These are phyloP conservation scores for Cosmia pyralina DNA, from an alignment of 2,888 invertebrate genomes.

Conservation along the genomic window DNA sequence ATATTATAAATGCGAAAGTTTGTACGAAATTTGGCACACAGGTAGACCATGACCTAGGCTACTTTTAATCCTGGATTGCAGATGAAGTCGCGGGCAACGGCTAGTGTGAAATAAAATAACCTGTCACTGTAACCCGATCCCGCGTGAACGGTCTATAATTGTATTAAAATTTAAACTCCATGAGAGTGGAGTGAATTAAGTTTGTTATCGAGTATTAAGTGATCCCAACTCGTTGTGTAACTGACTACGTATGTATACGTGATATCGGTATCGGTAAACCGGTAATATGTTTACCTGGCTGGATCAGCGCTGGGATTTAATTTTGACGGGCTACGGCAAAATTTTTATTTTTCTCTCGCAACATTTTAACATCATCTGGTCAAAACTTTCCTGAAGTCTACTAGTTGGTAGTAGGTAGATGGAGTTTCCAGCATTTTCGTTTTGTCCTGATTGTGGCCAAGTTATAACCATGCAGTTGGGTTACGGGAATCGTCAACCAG, in stretches of 20 bases:
- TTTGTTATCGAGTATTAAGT: conserved; percentile 52
- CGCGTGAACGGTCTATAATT: conserved; percentile 10
- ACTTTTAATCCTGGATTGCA: too few relatives aligned
- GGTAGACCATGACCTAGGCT: too few relatives aligned
- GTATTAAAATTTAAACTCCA: conserved; percentile 25
- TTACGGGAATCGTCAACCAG: background rate
- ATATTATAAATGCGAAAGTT: too few relatives aligned
- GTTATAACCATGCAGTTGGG: background rate
- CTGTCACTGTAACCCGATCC: background rate
- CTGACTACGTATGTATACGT: conserved; percentile 3
- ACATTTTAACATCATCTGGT: too few relatives aligned
- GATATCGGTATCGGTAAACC: conserved; percentile 19
- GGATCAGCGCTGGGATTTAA: conserved; percentile 19
- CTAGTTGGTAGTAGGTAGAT: background rate
- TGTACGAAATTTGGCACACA: too few relatives aligned
- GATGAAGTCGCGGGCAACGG: too few relatives aligned
- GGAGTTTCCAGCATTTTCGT: too few relatives aligned
- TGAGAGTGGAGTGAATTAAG: conserved; percentile 31
- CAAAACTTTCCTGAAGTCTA: background rate
- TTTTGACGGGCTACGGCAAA: background rate
- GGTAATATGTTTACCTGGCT: conserved; percentile 27
- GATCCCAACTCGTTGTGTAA: conserved; percentile 26
- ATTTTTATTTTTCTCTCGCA: background rate
- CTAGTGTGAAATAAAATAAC: background rate
- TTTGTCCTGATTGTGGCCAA: background rate